A percentile compares a stretch with the other conserved stretches of the same genome.
Conservation (phyloP, 35 echinoderm and acorn worm species). For the Lytechinus variegatus region DNA sequence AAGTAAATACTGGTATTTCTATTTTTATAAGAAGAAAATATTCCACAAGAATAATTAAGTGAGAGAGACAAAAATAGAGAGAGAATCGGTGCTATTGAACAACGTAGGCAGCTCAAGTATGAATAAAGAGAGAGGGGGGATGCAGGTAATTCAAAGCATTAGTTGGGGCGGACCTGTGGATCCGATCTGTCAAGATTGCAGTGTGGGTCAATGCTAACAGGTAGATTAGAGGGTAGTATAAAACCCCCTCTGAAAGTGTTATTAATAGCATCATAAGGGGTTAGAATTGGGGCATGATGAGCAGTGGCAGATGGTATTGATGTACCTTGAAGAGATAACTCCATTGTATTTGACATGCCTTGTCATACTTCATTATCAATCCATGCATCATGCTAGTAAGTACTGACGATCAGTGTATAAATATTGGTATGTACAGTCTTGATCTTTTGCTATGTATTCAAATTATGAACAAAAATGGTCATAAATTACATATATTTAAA, state of each 20-base stretch:
- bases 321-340: not conserved
- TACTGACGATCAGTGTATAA: not conserved
- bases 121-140: not conserved
- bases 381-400: not conserved
- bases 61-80: not conserved
- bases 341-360: not conserved
- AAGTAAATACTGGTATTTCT: too few species aligned
- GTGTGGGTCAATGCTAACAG: conserved; percentile 9
- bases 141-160: conserved; percentile 2
- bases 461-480: not conserved
- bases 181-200: conserved; percentile 9
- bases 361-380: not conserved
- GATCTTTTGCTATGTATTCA: not conserved
- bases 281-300: not conserved
- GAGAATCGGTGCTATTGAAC: not conserved
- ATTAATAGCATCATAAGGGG: not conserved
- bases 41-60: not conserved
- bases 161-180: not conserved
- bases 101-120: not conserved
- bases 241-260: not conserved
- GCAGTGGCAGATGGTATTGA: not conserved
- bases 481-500: not conserved
- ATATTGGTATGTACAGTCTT: not conserved
- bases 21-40: too few species aligned
- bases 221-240: not conserved